Evolutionary conservation across 2,888 invertebrate species (phyloP).

Genomic region (Achlya flavicornis): DNA sequence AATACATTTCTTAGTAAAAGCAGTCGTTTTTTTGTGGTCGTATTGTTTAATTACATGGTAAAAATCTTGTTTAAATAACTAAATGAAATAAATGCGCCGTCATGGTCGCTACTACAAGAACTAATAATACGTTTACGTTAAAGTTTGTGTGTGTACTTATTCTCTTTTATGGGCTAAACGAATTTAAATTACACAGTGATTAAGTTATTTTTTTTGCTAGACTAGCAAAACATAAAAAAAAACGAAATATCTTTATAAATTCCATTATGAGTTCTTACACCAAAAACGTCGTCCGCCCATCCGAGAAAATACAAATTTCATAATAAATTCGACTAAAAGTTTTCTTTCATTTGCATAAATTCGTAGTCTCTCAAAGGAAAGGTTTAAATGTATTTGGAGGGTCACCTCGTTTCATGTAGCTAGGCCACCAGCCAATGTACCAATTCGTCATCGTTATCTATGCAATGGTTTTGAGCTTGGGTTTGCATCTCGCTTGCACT

Average conservation of each 20-base stretch:
- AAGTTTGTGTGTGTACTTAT: too few relatives aligned
- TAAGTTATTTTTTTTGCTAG: too few relatives aligned
- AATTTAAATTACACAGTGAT: too few relatives aligned
- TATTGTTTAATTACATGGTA: neutral
- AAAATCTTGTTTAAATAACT: neutral
- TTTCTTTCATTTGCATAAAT: constrained; percentile 55
- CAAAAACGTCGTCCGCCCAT: constrained; percentile 26
- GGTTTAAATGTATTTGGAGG: constrained; percentile 39
- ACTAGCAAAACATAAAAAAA: neutral
- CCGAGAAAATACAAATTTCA: constrained; percentile 40
- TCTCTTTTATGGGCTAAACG: too few relatives aligned
- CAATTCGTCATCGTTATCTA: constrained; percentile 8
- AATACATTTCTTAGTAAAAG: neutral
- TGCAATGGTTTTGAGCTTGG: constrained; percentile 5
- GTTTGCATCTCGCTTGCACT: neutral
- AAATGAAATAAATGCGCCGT: too few relatives aligned
- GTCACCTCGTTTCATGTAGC: constrained; percentile 12
- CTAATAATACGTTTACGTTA: too few relatives aligned
- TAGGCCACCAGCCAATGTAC: constrained; percentile 6
- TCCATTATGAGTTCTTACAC: constrained; percentile 13
- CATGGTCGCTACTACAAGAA: too few relatives aligned
- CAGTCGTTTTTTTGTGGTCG: neutral
- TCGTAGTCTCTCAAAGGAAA: constrained; percentile 42
- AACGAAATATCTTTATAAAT: neutral
- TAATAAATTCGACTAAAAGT: constrained; percentile 47